A percentile compares a stretch with the other conserved stretches of the same genome.
These are phyloP conservation scores for Sula dactylatra DNA, from an alignment of 2,113 vertebrate species.

Conservation along the genomic window DNA sequence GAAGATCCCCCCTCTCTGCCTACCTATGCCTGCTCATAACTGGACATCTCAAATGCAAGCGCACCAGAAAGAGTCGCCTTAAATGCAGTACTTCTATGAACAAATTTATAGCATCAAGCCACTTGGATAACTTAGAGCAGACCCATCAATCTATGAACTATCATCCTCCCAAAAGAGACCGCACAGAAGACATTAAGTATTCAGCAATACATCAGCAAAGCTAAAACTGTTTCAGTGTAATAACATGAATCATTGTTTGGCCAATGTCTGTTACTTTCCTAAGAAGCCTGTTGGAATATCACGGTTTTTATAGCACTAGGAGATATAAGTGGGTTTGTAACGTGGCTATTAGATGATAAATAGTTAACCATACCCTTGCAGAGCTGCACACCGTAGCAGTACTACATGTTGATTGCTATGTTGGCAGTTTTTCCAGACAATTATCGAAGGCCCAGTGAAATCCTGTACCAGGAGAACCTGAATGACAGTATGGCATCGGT, in stretches of 20 bases:
- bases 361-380: not conserved
- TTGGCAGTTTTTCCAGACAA: not conserved
- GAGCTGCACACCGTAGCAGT: not conserved
- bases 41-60: not conserved
- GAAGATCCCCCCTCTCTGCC: not conserved
- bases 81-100: not conserved
- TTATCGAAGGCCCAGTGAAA: not conserved
- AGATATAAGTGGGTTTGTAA: not conserved
- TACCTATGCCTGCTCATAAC: not conserved
- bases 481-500: not conserved
- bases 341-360: not conserved
- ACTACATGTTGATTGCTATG: not conserved
- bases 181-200: not conserved
- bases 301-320: not conserved
- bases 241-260: slow-evolving; percentile 14
- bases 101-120: not conserved
- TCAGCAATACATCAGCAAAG: not conserved
- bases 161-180: not conserved
- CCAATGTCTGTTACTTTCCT: not conserved
- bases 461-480: not conserved
- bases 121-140: not conserved
- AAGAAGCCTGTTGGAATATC: not conserved
- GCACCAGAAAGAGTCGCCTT: not conserved
- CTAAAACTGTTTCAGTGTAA: not conserved
- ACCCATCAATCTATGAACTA: not conserved